Percentiles rank a stretch among this genome's conserved stretches.
Evolutionary conservation across 2,888 invertebrate species (phyloP).

Genomic region (Drosophila recens): DNA sequence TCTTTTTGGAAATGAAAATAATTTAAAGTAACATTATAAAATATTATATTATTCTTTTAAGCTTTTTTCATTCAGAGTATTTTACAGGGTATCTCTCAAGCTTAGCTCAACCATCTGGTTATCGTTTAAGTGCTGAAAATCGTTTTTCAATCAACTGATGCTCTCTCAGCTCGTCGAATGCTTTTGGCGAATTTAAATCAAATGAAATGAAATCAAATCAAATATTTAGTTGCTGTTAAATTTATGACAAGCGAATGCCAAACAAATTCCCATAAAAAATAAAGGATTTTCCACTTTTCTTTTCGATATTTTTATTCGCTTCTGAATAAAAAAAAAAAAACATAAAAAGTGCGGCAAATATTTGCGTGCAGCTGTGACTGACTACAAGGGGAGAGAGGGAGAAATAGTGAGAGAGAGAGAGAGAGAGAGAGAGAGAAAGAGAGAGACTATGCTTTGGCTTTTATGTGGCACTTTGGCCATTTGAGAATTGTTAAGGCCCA

Average conservation of each 20-base stretch:
- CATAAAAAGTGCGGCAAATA: conserved; percentile 71
- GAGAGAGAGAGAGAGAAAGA: neutral
- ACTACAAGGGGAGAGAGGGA: neutral
- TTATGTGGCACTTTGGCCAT: conserved; percentile 43
- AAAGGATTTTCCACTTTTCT: conserved; percentile 7
- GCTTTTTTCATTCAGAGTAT: neutral
- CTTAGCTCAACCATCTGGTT: too few relatives aligned
- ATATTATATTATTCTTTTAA: too few relatives aligned
- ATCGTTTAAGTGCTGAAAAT: conserved; percentile 14
- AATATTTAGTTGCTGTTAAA: conserved; percentile 77
- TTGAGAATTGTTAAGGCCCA: conserved; percentile 25
- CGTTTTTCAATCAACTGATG: conserved; percentile 38
- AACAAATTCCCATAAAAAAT: conserved; percentile 65
- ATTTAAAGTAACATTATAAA: too few relatives aligned
- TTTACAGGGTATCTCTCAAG: neutral
- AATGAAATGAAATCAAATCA: conserved; percentile 57
- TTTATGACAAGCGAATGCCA: conserved; percentile 67
- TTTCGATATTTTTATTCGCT: conserved; percentile 2
- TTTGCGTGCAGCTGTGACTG: conserved; percentile 68
- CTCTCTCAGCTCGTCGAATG: neutral
- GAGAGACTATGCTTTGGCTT: conserved; percentile 19
- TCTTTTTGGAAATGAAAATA: too few relatives aligned
- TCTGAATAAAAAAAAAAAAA: conserved; percentile 41
- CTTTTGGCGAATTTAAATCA: conserved; percentile 15
- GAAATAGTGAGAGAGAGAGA: neutral